phyloP scores from a whole-genome alignment of 2,888 invertebrate species.

The Zaprionus lineosus region DNA sequence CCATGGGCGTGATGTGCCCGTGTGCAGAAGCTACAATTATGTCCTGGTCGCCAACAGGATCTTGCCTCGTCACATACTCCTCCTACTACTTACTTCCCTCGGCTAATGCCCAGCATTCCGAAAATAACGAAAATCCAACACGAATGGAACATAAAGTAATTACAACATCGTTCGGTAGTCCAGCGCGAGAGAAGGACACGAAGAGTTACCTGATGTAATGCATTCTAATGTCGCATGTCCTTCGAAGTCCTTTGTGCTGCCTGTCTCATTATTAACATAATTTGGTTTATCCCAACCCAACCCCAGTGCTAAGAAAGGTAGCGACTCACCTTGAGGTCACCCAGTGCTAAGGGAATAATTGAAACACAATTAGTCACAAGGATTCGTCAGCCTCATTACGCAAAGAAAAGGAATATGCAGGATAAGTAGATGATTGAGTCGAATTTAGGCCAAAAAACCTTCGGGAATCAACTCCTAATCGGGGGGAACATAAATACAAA shows the following conservation, averaged over 20 bases:
- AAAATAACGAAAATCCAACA: constrained; percentile 62
- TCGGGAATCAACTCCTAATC: too few relatives aligned
- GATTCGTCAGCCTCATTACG: constrained; percentile 2
- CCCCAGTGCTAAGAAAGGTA: not conserved
- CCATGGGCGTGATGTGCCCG: constrained; percentile 28
- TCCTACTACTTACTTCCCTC: not conserved
- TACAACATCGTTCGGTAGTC: constrained; percentile 48
- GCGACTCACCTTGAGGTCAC: not conserved
- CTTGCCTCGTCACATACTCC: not conserved
- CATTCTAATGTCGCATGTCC: constrained; percentile 35
- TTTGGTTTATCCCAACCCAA: not conserved
- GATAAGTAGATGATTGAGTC: too few relatives aligned
- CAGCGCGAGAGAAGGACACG: constrained; percentile 17
- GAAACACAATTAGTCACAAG: not conserved
- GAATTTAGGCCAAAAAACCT: too few relatives aligned
- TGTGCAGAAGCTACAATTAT: constrained; percentile 57
- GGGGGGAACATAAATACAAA: too few relatives aligned
- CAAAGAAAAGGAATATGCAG: not conserved
- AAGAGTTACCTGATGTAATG: constrained; percentile 42
- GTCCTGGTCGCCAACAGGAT: constrained; percentile 25
- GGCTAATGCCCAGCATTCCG: constrained; percentile 39
- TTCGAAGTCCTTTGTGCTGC: not conserved
- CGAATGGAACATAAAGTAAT: constrained; percentile 58
- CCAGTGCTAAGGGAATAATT: not conserved
- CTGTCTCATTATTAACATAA: not conserved